Evolutionary conservation across 2,797 vertebrate genomes (phyloP).

Genomic region (Naso thynnoides): DNA sequence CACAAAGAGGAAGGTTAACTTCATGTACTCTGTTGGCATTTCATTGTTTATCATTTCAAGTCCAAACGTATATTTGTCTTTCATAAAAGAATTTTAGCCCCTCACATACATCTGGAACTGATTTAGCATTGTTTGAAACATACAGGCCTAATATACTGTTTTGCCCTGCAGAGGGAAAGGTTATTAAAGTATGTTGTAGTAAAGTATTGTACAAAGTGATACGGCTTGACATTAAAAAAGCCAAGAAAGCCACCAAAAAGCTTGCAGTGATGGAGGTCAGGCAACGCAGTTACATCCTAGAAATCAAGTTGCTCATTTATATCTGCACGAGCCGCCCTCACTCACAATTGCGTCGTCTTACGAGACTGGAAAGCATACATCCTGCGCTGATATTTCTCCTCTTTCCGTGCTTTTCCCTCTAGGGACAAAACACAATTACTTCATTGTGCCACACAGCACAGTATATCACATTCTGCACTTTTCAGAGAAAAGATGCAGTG

Average conservation of each 20-base stretch:
- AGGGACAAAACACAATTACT: slow-evolving; percentile 77
- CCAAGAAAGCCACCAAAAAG: slow-evolving; percentile 41
- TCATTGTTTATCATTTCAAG: slow-evolving; percentile 79
- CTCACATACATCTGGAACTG: slow-evolving; percentile 73
- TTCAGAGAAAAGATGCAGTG: slow-evolving; percentile 65
- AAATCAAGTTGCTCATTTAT: slow-evolving; percentile 56
- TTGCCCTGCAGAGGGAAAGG: slow-evolving; percentile 54
- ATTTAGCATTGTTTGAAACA: slow-evolving; percentile 62
- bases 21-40: slow-evolving; percentile 70
- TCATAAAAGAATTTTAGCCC: slow-evolving; percentile 64
- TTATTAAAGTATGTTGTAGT: slow-evolving; percentile 61
- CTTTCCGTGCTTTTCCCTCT: slow-evolving; percentile 62
- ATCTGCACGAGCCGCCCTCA: slow-evolving; percentile 40
- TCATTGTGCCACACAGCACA: slow-evolving; percentile 68
- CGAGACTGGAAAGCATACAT: slow-evolving; percentile 51
- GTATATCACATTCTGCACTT: slow-evolving; percentile 78
- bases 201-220: slow-evolving; percentile 51
- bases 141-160: slow-evolving; percentile 49
- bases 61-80: slow-evolving; percentile 73
- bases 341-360: slow-evolving; percentile 39
- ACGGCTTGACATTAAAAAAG: slow-evolving; percentile 49
- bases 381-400: slow-evolving; percentile 58
- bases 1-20: slow-evolving; percentile 70
- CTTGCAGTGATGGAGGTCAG: slow-evolving; percentile 41
- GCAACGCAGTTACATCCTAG: slow-evolving; percentile 31